Conservation (phyloP, 2,797 vertebrate species). For the Antrozous pallidus region DNA sequence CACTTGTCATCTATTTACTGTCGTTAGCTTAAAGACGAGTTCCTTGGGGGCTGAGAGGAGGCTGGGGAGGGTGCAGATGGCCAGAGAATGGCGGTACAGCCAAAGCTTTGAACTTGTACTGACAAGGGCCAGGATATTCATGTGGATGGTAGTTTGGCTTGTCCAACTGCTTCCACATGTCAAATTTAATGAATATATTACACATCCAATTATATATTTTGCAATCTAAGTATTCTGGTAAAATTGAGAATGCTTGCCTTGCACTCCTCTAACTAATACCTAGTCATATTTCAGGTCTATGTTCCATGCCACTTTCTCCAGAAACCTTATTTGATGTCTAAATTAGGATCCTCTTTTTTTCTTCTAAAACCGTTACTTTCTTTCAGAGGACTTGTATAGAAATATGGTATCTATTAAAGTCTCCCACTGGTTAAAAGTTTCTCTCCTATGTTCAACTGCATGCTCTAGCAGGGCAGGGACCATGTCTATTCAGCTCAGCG, state of each 20-base stretch:
- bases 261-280: background rate
- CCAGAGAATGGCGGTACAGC: background rate
- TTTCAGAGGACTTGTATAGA: background rate
- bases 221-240: background rate
- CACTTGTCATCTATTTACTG: background rate
- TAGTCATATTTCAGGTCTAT: background rate
- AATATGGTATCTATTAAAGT: background rate
- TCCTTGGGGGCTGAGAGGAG: background rate
- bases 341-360: background rate
- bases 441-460: background rate
- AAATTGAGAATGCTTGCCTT: background rate
- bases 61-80: rapidly evolving
- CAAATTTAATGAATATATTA: background rate
- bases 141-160: background rate
- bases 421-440: background rate
- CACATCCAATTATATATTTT: background rate
- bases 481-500: rapidly evolving
- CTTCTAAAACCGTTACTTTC: background rate
- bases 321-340: background rate
- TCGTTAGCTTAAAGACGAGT: background rate
- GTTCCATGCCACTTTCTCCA: background rate
- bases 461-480: background rate
- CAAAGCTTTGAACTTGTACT: background rate
- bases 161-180: background rate
- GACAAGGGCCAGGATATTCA: background rate